Conservation (phyloP, 2,888 invertebrate species). For the Mycalesis mineus region DNA sequence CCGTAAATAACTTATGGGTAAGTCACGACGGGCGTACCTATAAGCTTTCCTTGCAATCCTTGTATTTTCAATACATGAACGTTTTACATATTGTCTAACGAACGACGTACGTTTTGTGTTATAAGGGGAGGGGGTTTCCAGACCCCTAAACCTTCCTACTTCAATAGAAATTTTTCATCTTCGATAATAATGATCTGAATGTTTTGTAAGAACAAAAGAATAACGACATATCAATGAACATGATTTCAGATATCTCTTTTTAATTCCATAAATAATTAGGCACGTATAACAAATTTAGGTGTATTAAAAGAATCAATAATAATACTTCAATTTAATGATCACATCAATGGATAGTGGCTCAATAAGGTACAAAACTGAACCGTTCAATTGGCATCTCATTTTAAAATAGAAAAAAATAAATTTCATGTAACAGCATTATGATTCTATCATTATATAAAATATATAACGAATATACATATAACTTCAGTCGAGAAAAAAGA, state of each 20-base stretch:
- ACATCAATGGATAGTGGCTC: conserved; percentile 57
- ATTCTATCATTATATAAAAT: conserved; percentile 54
- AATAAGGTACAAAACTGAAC: conserved; percentile 71
- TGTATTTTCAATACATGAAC: no score
- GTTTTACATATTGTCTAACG: no score
- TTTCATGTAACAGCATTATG: conserved; percentile 67
- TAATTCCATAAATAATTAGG: neutral
- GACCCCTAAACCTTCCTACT: no score
- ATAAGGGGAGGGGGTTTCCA: no score
- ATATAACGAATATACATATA: conserved; percentile 63
- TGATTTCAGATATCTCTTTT: neutral
- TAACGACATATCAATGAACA: neutral
- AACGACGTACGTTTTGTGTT: no score
- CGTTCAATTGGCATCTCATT: conserved; percentile 65
- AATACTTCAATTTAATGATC: conserved; percentile 62
- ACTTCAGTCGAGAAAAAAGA: conserved; percentile 38
- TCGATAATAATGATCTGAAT: neutral
- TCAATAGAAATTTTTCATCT: no score
- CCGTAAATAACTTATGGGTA: no score
- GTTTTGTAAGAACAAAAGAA: neutral
- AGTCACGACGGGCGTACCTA: no score
- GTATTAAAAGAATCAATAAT: conserved; percentile 60
- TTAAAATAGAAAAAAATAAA: conserved; percentile 70
- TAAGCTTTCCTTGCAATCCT: no score
- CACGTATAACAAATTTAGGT: conserved; percentile 15